These are phyloP conservation scores for Sabatieria punctata DNA, from an alignment of 2,888 invertebrate genomes.

Conservation along the genomic window DNA sequence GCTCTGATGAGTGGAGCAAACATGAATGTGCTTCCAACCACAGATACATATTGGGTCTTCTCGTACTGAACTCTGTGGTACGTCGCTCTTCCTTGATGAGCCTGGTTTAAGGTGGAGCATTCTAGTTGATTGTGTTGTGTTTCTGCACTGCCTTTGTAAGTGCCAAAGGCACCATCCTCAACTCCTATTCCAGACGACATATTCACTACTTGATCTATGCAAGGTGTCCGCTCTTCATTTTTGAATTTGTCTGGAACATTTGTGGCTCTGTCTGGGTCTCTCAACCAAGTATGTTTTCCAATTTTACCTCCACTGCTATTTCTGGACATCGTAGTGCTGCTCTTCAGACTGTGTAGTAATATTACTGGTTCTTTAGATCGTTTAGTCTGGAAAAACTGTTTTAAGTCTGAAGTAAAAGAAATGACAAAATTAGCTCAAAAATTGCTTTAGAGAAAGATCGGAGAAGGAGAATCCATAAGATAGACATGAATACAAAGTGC, in stretches of 20 bases:
- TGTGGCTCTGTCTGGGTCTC: conserved; percentile 61
- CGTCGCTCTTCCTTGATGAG: not conserved
- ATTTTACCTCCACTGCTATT: not conserved
- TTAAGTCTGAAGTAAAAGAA: too few relatives aligned
- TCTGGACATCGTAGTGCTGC: conserved; percentile 2
- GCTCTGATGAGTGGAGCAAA: too few relatives aligned
- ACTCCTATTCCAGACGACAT: conserved; percentile 49
- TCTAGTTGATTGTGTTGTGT: conserved; percentile 21
- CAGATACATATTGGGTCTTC: not conserved
- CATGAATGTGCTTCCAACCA: not conserved
- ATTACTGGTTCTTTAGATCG: not conserved
- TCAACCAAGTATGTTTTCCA: not conserved
- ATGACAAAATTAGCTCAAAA: too few relatives aligned
- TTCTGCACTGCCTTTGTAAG: conserved; percentile 33
- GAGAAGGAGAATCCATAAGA: too few relatives aligned
- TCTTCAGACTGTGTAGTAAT: conserved; percentile 19
- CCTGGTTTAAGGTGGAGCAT: not conserved
- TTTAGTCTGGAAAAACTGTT: not conserved
- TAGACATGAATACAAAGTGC: too few relatives aligned
- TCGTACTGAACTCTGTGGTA: not conserved
- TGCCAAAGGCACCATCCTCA: conserved; percentile 58
- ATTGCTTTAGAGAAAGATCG: too few relatives aligned
- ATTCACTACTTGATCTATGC: conserved; percentile 54
- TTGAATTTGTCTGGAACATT: conserved; percentile 59
- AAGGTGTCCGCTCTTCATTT: conserved; percentile 54